Base-by-base conservation (phyloP, 2,113 vertebrate genomes). In the Numida meleagris region DNA sequence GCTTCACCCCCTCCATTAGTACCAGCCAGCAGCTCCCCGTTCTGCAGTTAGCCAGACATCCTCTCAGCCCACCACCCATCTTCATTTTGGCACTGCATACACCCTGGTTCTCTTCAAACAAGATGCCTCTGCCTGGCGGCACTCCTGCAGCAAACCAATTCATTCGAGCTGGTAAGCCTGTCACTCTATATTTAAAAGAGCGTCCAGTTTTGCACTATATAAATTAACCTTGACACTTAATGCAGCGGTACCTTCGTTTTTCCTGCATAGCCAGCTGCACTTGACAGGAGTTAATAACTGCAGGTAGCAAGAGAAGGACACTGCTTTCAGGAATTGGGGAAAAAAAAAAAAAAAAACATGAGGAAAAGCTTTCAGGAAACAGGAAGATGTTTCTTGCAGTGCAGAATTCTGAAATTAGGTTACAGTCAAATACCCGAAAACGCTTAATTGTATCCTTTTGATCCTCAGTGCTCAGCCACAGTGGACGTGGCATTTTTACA, bases 201-300 rank as follows among this genome's bases (percentile, higher is more conserved):
- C 11, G 84, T 90, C 80, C 80, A 81, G 93, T 83, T 94, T 88
- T 79, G 40, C 77, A 86, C 70, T 51, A 66, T 66, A 91, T 88
- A 95, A 93, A 94, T 95, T 79, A 88, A 86, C 48, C 58, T 72
- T 90, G 93, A 93, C 88, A 93, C 61, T 42, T 75, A 67, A 51
- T 79, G 78, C 80, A 95, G 88, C 27, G 51, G 57, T 70, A 91
- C 82, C 57, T 95, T 72, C 68, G 61, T 51, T 65, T 68, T 86
- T 70, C 88, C 88, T 75, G 80, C 46, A 86, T 36, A 91, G 65
- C 65, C 72, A 63, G 59, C 86, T 91, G 72, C 89, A 88, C 61
- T 71, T 81, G 76, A 83, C 18, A 29, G 48, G 73, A 93, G 65
- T 77, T 88, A 88, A 51, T 88, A 95, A 91, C 82, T 88, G 51